A percentile compares a stretch with the other conserved stretches of the same genome.
Conservation (phyloP, 2,888 invertebrate species). For the Nycteola revayana region DNA sequence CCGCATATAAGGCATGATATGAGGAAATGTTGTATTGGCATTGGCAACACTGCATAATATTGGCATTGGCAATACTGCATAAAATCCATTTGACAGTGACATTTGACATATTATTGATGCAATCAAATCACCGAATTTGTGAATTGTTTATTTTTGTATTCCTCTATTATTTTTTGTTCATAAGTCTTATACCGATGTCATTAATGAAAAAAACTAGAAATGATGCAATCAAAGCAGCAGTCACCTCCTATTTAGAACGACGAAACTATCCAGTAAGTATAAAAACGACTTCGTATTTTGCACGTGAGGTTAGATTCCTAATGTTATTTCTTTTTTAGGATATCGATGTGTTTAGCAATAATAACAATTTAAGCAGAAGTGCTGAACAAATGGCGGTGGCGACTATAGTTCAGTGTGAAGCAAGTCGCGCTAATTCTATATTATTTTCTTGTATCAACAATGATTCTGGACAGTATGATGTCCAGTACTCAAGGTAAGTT, state of each 20-base stretch:
- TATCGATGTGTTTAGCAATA: constrained; percentile 82
- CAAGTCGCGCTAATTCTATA: constrained; percentile 88
- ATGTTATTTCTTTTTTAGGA: constrained; percentile 78
- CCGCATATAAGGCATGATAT: too few relatives aligned
- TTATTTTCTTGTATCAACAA: constrained; percentile 89
- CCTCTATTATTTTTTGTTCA: neutral
- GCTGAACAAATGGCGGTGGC: constrained; percentile 87
- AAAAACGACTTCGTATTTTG: neutral
- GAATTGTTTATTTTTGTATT: neutral
- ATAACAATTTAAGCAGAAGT: constrained; percentile 80
- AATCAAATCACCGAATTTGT: neutral
- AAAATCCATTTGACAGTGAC: neutral
- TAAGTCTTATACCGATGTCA: constrained; percentile 43
- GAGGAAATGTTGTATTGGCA: too few relatives aligned
- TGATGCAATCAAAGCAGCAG: constrained; percentile 85
- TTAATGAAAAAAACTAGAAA: constrained; percentile 84
- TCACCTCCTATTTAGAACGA: constrained; percentile 85
- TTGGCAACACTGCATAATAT: neutral
- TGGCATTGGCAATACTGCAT: neutral
- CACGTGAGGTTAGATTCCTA: too few relatives aligned
- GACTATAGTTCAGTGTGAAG: constrained; percentile 86
- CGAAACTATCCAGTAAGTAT: constrained; percentile 84
- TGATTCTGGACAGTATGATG: constrained; percentile 87
- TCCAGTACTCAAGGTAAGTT: constrained; percentile 86
- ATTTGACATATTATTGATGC: neutral